Evolutionary conservation across 2,888 invertebrate species (phyloP).

Genomic region (Oithona nana): DNA sequence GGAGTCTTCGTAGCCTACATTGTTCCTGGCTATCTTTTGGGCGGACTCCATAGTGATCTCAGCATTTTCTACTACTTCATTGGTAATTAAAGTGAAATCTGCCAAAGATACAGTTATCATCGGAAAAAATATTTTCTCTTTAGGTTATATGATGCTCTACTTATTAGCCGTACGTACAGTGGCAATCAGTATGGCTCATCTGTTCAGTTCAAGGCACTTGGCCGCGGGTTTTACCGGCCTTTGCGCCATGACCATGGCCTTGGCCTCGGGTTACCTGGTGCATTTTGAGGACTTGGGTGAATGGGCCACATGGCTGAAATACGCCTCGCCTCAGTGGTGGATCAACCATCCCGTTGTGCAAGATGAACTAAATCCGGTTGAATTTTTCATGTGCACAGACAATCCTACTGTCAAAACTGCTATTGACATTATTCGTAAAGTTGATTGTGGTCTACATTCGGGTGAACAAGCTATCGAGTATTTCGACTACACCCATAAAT

Average conservation of each 20-base stretch:
- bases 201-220: constrained; percentile 41
- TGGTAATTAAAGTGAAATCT: constrained; percentile 23
- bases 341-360: constrained; percentile 40
- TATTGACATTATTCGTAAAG: constrained; percentile 44
- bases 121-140: constrained; percentile 14
- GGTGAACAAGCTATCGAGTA: constrained; percentile 19
- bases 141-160: constrained; percentile 27
- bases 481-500: constrained; percentile 9
- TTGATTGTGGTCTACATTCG: constrained; percentile 22
- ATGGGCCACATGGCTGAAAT: constrained; percentile 45
- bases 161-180: constrained; percentile 26
- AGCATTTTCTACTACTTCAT: constrained; percentile 25
- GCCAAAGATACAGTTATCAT: background rate
- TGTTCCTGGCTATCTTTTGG: constrained; percentile 44
- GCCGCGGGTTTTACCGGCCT: constrained; percentile 39
- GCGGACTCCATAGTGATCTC: constrained; percentile 23
- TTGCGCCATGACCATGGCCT: background rate
- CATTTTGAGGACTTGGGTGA: constrained; percentile 40
- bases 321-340: constrained; percentile 53
- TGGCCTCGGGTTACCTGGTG: background rate
- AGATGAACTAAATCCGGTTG: constrained; percentile 38
- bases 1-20: constrained; percentile 64
- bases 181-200: constrained; percentile 41
- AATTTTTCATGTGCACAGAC: constrained; percentile 24
- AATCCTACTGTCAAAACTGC: constrained; percentile 52